These are phyloP conservation scores for Diachasmimorpha longicaudata DNA, from an alignment of 1,140 invertebrate species.

Conservation along the genomic window DNA sequence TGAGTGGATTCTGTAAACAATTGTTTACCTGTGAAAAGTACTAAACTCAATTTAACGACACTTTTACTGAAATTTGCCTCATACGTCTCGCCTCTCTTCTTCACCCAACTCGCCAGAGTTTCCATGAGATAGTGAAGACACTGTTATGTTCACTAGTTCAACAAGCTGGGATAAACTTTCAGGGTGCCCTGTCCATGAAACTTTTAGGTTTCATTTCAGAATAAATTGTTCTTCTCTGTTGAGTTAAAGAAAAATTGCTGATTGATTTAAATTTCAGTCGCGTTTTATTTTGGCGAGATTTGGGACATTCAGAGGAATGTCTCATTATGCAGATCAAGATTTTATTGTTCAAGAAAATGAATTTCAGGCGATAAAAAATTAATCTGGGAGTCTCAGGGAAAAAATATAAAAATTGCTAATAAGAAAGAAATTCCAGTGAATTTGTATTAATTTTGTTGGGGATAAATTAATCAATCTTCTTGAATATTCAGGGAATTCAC, in stretches of 20 bases:
- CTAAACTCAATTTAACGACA: constrained; percentile 29
- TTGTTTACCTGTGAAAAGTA: constrained; percentile 21
- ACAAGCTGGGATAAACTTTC: constrained; percentile 23
- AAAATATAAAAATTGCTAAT: no score
- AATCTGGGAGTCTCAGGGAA: no score
- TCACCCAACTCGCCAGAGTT: not conserved
- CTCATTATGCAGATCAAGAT: not conserved
- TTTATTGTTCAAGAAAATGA: not conserved
- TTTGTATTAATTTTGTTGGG: no score
- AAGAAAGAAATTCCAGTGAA: no score
- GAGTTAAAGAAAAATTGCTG: not conserved
- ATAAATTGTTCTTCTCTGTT: not conserved
- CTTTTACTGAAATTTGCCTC: constrained; percentile 25
- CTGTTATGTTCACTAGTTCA: constrained; percentile 3
- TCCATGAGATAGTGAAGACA: not conserved
- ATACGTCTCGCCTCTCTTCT: not conserved
- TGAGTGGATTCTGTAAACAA: not conserved
- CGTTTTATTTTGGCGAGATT: no score
- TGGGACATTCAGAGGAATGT: no score
- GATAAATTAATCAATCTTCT: no score
- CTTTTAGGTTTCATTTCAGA: not conserved
- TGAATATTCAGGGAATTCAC: no score
- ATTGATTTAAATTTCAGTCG: not conserved
- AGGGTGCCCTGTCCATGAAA: not conserved
- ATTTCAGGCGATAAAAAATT: no score